Conservation (phyloP, 1,140 invertebrate genomes). For the Tetraneura akinire region DNA sequence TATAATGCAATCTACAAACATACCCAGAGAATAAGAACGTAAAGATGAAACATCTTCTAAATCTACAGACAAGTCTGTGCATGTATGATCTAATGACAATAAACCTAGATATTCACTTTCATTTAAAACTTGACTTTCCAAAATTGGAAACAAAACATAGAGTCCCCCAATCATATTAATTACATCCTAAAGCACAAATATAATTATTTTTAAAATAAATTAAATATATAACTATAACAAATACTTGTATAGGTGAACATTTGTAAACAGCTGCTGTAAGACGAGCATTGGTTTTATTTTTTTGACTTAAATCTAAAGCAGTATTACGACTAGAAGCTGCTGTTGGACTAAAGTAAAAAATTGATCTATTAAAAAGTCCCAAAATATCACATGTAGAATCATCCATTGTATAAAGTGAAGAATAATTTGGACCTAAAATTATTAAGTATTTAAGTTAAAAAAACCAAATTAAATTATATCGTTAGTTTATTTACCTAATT, state of each 20-base stretch:
- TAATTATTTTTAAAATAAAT: conserved; percentile 24
- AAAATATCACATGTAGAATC: conserved; percentile 33
- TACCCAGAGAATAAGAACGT: conserved; percentile 34
- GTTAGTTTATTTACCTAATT: conserved; percentile 57
- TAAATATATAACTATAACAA: neutral
- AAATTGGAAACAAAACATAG: conserved; percentile 65
- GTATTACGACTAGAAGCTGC: conserved; percentile 12
- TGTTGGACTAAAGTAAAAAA: conserved; percentile 45
- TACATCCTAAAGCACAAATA: conserved; percentile 60
- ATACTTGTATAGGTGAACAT: conserved; percentile 46
- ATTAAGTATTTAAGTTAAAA: conserved; percentile 2
- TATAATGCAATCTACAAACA: neutral
- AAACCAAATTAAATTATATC: neutral
- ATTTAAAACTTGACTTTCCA: conserved; percentile 60
- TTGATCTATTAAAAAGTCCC: conserved; percentile 42
- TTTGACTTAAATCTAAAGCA: conserved; percentile 46
- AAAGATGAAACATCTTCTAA: conserved; percentile 46
- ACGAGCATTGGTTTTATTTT: conserved; percentile 36
- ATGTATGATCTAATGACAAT: conserved; percentile 34
- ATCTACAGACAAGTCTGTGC: conserved; percentile 22
- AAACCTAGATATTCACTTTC: conserved; percentile 45
- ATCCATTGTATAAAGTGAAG: conserved; percentile 44
- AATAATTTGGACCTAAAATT: conserved; percentile 47
- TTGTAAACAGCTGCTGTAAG: conserved; percentile 38
- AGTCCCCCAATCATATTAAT: conserved; percentile 66